Conservation (phyloP, 2,797 vertebrate species). For the Aplochiton taeniatus region DNA sequence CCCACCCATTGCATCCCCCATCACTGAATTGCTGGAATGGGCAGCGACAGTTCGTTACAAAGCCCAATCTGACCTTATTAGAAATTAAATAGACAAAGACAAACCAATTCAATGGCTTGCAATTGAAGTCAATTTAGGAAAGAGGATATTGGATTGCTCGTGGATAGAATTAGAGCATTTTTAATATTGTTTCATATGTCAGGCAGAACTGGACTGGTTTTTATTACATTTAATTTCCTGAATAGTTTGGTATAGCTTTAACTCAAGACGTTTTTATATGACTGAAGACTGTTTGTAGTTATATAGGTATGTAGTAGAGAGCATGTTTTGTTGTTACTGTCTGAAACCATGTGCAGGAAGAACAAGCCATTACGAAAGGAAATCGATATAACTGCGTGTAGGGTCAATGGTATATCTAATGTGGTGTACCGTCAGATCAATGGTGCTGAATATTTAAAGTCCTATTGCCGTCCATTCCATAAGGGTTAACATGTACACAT, state of each 20-base stretch:
- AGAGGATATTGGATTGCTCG: slow-evolving; percentile 1
- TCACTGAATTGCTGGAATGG: slow-evolving; percentile 19
- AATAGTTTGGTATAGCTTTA: background rate
- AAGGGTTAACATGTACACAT: slow-evolving; percentile 30
- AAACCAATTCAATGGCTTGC: slow-evolving; percentile 23
- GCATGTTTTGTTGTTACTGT: slow-evolving; percentile 22
- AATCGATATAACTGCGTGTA: slow-evolving; percentile 43
- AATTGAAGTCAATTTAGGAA: slow-evolving; percentile 8
- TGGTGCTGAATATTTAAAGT: slow-evolving; percentile 39
- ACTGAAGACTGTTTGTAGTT: slow-evolving; percentile 14
- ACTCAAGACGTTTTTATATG: slow-evolving; percentile 3
- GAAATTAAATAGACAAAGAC: slow-evolving; percentile 52
- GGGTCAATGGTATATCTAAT: slow-evolving; percentile 31
- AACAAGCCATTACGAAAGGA: slow-evolving; percentile 15
- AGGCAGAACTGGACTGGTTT: background rate
- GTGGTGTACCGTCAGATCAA: slow-evolving; percentile 44
- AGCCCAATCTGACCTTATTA: slow-evolving; percentile 58
- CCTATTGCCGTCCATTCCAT: slow-evolving; percentile 37
- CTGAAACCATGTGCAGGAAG: slow-evolving; percentile 33
- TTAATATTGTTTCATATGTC: background rate
- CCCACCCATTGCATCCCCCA: slow-evolving; percentile 59
- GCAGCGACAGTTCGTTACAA: slow-evolving; percentile 59
- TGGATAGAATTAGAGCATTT: slow-evolving; percentile 1
- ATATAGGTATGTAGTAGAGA: slow-evolving; percentile 13
- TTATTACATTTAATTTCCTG: slow-evolving; percentile 3